Evolutionary conservation across 2,888 invertebrate genomes (phyloP).

Genomic region (Agapostemon virescens): DNA sequence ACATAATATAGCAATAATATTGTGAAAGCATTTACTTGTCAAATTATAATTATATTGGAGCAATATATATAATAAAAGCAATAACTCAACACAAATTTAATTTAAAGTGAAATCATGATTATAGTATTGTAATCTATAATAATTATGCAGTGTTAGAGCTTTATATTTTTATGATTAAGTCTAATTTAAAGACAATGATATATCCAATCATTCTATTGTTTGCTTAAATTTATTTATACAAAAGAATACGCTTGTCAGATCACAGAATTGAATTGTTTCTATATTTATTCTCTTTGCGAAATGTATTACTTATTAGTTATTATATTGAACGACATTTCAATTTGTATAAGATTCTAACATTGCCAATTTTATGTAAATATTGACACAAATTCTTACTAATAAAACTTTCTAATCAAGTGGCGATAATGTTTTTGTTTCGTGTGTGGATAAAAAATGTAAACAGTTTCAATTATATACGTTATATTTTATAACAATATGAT

Average conservation of each 20-base stretch:
- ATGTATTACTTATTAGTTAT: conserved; percentile 20
- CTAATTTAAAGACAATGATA: conserved; percentile 17
- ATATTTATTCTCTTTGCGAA: neutral
- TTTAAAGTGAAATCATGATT: conserved; percentile 43
- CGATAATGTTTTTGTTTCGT: neutral
- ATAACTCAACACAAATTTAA: conserved; percentile 52
- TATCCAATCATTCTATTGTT: conserved; percentile 7
- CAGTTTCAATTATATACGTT: conserved; percentile 46
- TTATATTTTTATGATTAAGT: conserved; percentile 35
- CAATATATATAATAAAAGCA: conserved; percentile 50
- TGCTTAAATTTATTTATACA: conserved; percentile 13
- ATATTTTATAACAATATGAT: conserved; percentile 65
- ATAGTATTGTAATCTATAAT: conserved; percentile 42
- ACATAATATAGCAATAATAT: conserved; percentile 47
- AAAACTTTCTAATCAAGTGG: conserved; percentile 60
- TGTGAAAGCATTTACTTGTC: conserved; percentile 21
- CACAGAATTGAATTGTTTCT: conserved; percentile 24
- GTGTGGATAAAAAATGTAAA: conserved; percentile 10
- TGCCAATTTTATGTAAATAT: conserved; percentile 66
- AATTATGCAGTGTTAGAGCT: conserved; percentile 41
- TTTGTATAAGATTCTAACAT: conserved; percentile 40
- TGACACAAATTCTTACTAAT: conserved; percentile 65
- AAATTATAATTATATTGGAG: conserved; percentile 52
- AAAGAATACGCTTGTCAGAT: conserved; percentile 8
- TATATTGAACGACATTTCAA: conserved; percentile 20